Conservation (phyloP, 2,797 vertebrate species). For the Sciurus vulgaris region DNA sequence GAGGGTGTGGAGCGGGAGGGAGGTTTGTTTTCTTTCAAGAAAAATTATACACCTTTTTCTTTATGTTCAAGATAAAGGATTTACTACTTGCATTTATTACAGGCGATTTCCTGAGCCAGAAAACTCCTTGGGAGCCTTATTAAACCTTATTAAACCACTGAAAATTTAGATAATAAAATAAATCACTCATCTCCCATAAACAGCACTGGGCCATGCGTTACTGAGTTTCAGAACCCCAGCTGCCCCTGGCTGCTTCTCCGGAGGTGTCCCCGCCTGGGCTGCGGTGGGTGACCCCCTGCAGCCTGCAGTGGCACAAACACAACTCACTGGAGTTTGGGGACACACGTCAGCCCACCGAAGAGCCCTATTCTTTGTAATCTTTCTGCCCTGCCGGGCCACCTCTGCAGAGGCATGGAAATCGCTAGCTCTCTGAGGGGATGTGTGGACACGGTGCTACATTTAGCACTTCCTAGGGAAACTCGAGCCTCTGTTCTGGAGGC, state of each 20-base stretch:
- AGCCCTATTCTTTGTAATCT: background rate
- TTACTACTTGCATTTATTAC: conserved; percentile 73
- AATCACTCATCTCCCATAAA: conserved; percentile 70
- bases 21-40: conserved; percentile 53
- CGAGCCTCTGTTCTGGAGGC: background rate
- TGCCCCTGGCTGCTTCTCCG: background rate
- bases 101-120: conserved; percentile 68
- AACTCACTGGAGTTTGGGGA: background rate
- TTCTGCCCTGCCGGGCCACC: background rate
- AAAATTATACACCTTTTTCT: conserved; percentile 54
- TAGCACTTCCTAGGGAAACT: background rate
- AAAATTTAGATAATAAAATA: conserved; percentile 81
- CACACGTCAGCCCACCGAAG: fast-evolving
- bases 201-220: background rate
- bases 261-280: background rate
- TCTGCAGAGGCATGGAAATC: background rate
- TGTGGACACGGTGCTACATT: background rate
- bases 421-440: background rate
- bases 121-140: conserved; percentile 78
- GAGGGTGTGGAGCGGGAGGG: background rate
- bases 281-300: fast-evolving
- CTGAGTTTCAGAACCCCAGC: background rate
- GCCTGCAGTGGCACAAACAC: background rate
- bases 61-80: conserved; percentile 77
- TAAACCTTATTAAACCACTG: conserved; percentile 78